Percentiles rank a stretch among this genome's conserved stretches.
These are phyloP conservation scores for Montipora sp. DNA, from an alignment of 64 coral and sea anemone genomes.

Conservation along the genomic window DNA sequence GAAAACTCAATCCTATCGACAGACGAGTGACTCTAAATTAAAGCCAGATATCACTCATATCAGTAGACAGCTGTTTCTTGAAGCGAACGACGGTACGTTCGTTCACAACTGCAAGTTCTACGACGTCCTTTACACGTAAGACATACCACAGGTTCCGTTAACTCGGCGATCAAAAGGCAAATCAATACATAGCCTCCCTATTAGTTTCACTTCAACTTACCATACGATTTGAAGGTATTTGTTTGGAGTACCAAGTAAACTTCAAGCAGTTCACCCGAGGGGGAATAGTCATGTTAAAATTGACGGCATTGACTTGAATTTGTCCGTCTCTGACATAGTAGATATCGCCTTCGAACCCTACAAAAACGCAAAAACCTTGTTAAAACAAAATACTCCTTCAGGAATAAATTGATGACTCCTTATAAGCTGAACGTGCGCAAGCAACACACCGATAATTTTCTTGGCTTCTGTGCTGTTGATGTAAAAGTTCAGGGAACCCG, in stretches of 20 bases:
- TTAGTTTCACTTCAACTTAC: constrained; percentile 8
- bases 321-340: constrained; percentile 74
- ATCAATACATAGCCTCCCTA: neutral
- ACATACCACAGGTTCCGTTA: neutral
- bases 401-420: no score
- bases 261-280: constrained; percentile 63
- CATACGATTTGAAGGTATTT: neutral
- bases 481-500: constrained; percentile 70
- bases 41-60: neutral
- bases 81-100: neutral
- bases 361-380: neutral
- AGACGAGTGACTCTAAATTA: neutral
- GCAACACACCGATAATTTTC: constrained; percentile 74
- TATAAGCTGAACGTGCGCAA: neutral
- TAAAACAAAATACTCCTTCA: neutral
- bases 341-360: constrained; percentile 71
- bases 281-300: constrained; percentile 79
- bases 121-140: no score
- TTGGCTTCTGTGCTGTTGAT: constrained; percentile 88
- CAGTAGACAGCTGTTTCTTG: neutral
- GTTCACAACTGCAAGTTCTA: no score
- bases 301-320: constrained; percentile 73
- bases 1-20: neutral
- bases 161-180: neutral
- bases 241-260: constrained; percentile 77